Evolutionary conservation across 1,140 invertebrate species (phyloP), one percentile per base, ranked within the genome.

Genomic region (Holcopasites calliopsidis): DNA sequence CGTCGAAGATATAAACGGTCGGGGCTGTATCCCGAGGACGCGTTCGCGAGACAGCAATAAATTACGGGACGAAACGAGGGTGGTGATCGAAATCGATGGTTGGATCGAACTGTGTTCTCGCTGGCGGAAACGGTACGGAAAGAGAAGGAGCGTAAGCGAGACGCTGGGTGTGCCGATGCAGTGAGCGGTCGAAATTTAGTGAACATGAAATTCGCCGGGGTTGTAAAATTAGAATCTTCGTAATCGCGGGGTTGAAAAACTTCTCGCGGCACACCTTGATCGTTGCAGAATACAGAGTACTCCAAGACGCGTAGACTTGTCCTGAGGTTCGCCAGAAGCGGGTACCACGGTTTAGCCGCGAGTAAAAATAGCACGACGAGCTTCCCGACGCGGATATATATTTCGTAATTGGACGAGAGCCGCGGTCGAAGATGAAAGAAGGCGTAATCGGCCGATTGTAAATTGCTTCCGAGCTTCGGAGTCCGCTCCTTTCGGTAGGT

Each of bases 41-140:
- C 44, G 58, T 50, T 47, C 65, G 54, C 40, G 60, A 13, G 50
- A 62, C 71, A 71, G 76, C 71, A 74, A 81, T 81, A 71, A 81
- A 81, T 76, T 80, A 76, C 72, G 57, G n/a, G 49, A 66, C 38
- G 40, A 47, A 66, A 64, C 50, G 31, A 6, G 58, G 55, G 70
- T 26, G 61, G 50, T 42, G 68, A 26, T 42, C 60, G 33, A 76
- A 42, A n/a, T 31, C 60, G 26, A 13, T 42, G 23, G 26, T 3
- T 44, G 23, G 40, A 44, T 62, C 35, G 26, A 62, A 62, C 54
- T n/a, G 31, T n/a, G 13, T 1, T 10, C 11, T 40, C 7, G 23
- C 35, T 5, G 26, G 23, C 18, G 38, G 58, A 13, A 38, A 38
- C 23, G n/a, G n/a, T n/a, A n/a, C n/a, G n/a, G 26, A 44, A 4